Evolutionary conservation across 2,797 vertebrate genomes (phyloP).

Genomic region (Acrocephalus scirpaceus): DNA sequence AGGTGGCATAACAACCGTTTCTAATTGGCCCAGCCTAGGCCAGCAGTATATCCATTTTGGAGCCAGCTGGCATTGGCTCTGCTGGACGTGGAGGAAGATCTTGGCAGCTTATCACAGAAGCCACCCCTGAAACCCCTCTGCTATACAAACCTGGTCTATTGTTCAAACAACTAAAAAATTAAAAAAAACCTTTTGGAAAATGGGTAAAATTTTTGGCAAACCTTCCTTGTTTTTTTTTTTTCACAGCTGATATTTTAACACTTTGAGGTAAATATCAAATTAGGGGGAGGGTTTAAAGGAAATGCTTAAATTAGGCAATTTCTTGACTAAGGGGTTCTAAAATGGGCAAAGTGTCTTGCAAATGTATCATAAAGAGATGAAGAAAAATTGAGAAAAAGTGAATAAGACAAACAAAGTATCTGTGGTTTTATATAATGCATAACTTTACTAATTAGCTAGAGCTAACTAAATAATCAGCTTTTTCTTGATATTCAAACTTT

Average conservation of each 20-base stretch:
- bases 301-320: not conserved
- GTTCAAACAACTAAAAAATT: not conserved
- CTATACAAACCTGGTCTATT: not conserved
- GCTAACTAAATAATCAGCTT: not conserved
- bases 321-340: not conserved
- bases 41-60: accelerated
- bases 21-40: not conserved
- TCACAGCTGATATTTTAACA: not conserved
- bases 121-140: not conserved
- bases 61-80: not conserved
- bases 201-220: not conserved
- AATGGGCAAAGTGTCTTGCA: not conserved
- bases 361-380: not conserved
- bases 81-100: not conserved
- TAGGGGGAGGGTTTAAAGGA: not conserved
- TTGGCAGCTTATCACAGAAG: not conserved
- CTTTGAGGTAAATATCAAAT: not conserved
- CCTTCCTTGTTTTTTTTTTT: not conserved
- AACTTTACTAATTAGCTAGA: not conserved
- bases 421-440: not conserved
- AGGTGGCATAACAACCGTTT: not conserved
- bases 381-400: not conserved
- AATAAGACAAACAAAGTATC: not conserved
- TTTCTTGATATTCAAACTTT: not conserved
- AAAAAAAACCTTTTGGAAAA: not conserved